Base-by-base conservation (phyloP, 2,113 vertebrate genomes). In the Eleginops maclovinus region DNA sequence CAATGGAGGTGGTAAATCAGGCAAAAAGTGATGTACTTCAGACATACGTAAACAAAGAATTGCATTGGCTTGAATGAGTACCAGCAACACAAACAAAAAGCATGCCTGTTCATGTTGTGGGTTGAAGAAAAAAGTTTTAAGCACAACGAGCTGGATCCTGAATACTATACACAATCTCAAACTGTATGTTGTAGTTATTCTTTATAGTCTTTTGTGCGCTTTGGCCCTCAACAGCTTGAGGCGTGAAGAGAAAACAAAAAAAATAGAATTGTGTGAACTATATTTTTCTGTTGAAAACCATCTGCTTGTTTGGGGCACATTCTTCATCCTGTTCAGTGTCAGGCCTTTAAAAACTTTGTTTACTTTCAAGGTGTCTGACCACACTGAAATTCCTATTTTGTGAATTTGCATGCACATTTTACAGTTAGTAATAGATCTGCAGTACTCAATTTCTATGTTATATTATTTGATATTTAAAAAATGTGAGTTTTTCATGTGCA, bases 151-250 rank as follows among this genome's bases (percentile, higher is more conserved):
- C 26, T 21, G 21, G 46, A 17, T 61, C 21, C 60, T 60, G 17
- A 21, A 16, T 22, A 59, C 16, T 67, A 44, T 26, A 16, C 15
- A 65, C 26, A 26, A 8, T 40, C 28, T 51, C 15, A 56, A 44
- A 49, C 31, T 19, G n/a, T 21, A 26, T n/a, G 40, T 4, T 24
- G 26, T 22, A 16, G n/a, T 51, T 61, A 22, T 36, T 44, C 13
- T 36, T 36, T 8, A 12, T 49, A 11, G 3, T 58, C 41, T 44
- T 51, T 66, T n/a, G 12, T 69, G 50, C 47, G 46, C 7, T 54
- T 47, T 64, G 47, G 56, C 63, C 81, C 28, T n/a, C 4, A 72
- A 43, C 77, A 77, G 68, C 19, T 55, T 44, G 67, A 75, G 46
- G 41, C 8, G 8, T 58, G 40, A 64, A 22, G 13, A 60, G 26